Base-by-base conservation (phyloP, 2,888 invertebrate genomes). In the Blastobasis adustella region DNA sequence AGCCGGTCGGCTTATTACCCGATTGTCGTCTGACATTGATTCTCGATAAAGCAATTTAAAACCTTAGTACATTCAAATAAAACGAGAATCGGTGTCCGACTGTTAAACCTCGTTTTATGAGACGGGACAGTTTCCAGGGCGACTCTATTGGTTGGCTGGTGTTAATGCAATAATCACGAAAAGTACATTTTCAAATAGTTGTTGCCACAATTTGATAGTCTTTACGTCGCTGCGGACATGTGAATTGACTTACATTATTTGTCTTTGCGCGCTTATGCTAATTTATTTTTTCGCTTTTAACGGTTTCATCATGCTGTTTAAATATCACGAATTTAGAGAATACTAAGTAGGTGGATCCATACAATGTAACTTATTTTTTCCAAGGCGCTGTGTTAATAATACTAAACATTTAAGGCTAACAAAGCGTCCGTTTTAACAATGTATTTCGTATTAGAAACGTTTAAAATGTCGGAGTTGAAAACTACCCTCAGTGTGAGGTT, bases 111-210 rank as follows among this genome's bases (percentile, higher is more conserved):
- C 65, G 58, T 73, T 78, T 76, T 74, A 74, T 72, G 70, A 73
- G 71, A 74, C 61, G 62, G 66, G 69, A 66, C 63, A 68, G 73
- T 76, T 76, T 78, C 75, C 76, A 81, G 75, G 66, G 60, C 71
- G 63, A 66, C 73, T 65, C 69, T 61, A 84, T 82, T 85, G 85
- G 84, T 67, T 61, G 67, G 51, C 60, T 61, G 59, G 77, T 81
- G 87, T 79, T 87, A 88, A 88, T 73, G 69, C 71, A 66, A 66
- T 64, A 62, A 80, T 85, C 88, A 88, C 88, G 87, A 79, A 61
- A 71, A 73, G 75, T 76, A 77, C 73, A 76, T 82, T 82, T 82
- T 87, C 82, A 80, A 84, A 84, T 79, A 84, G 79, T 77, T 79
- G 78, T 74, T 69, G 66, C 73, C 71, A 76, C 79, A 77, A 82